These are phyloP conservation scores for Pantala flavescens DNA, from an alignment of 1,140 invertebrate species.

Conservation along the genomic window DNA sequence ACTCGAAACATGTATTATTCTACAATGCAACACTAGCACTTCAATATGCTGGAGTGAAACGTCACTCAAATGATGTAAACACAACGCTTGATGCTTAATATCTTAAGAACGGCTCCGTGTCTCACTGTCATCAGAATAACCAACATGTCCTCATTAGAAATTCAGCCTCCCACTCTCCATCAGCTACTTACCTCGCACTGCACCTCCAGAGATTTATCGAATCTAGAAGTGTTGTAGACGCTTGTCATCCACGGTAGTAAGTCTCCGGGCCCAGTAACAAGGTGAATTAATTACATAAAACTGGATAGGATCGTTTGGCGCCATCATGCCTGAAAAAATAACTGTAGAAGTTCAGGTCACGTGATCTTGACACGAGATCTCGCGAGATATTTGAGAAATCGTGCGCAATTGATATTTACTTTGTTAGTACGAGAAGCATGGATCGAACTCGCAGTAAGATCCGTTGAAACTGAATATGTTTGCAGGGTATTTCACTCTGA, in stretches of 20 bases:
- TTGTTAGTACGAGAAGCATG: neutral
- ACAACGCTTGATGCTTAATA: neutral
- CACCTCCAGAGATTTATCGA: constrained; percentile 12
- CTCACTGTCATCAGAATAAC: constrained; percentile 34
- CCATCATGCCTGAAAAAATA: constrained; percentile 48
- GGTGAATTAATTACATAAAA: constrained; percentile 37
- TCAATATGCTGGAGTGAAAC: neutral
- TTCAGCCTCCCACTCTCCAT: constrained; percentile 28
- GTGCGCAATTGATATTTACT: neutral
- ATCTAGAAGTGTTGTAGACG: constrained; percentile 20
- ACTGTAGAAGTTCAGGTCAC: constrained; percentile 41
- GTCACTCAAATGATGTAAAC: neutral
- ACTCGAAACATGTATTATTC: neutral
- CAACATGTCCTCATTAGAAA: constrained; percentile 46
- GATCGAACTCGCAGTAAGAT: neutral
- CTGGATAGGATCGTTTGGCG: constrained; percentile 43
- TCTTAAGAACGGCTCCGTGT: constrained; percentile 15
- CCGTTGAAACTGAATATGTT: neutral
- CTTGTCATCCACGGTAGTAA: constrained; percentile 19
- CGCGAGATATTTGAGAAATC: constrained; percentile 25
- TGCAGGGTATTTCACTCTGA: neutral
- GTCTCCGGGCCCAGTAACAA: constrained; percentile 28
- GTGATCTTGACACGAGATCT: constrained; percentile 37
- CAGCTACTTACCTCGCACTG: constrained; percentile 29
- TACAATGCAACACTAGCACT: neutral